Base-by-base conservation (phyloP, 2,888 invertebrate species). In the Ferdinandea cuprea region DNA sequence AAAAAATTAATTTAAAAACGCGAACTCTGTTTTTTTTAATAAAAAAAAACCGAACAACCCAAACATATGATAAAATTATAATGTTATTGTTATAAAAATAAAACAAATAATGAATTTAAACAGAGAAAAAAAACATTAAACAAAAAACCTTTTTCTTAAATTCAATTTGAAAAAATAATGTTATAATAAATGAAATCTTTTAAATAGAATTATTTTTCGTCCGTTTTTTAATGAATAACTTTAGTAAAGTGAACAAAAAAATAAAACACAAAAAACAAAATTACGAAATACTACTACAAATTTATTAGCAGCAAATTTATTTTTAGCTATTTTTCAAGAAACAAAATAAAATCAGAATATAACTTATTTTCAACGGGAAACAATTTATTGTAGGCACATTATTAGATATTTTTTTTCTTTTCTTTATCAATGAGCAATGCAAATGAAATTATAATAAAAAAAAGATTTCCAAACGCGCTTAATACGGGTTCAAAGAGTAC, bases 181-280 rank as follows among this genome's bases (percentile, higher is more conserved):
- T 71, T 71, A 71, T 71, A 25, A 61, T 68, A 59, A 76, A 76
- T 54, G 17, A 83, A 61, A 72, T 66, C 71, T 77, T 83, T 83
- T 72, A 72, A 83, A 72, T 77, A 66, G 58, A 76, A 68, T 83
- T 83, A 77, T 83, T 83, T 76, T 83, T 83, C 83, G 77, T 83
- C 83, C 66, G 83, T 72, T 77, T 71, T 76, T 61, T 76, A 81
- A 65, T 71, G 71, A 76, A 81, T 52, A 58, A 59, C 58, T 76
- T 71, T 58, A 56, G 61, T 65, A 76, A 72, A 56, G 48, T 28
- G 42, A 52, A 54, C 69, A 42, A 68, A 42, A 42, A 11, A 61
- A 68, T 15, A 32, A 15, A 58, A 30, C 56, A 37, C 11, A 11
- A 25, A 52, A 59, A 58, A 74, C n/a, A 58, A 17, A 28, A 63